Conservation (phyloP, 2,888 invertebrate species). For the Onchidella celtica region DNA sequence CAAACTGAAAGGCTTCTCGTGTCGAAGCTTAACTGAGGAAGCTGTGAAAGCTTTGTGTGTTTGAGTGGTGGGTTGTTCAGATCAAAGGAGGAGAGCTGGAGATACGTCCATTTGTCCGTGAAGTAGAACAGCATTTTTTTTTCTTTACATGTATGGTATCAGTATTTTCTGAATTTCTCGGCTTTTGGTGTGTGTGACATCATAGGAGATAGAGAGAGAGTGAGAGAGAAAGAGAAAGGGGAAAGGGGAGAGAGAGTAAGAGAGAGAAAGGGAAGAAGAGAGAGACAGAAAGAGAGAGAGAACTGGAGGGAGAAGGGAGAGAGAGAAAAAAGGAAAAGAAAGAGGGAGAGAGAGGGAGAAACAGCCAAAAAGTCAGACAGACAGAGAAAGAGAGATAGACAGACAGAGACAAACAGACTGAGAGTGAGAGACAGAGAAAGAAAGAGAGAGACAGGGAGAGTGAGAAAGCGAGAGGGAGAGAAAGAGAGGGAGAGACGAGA, state of each 20-base stretch:
- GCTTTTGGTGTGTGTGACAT: too few relatives aligned
- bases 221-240: background rate
- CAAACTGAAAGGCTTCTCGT: too few relatives aligned
- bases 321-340: background rate
- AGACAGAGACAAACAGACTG: background rate
- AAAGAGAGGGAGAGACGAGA: too few relatives aligned
- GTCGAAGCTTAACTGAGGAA: too few relatives aligned
- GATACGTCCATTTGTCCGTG: too few relatives aligned
- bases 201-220: background rate
- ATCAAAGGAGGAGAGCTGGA: too few relatives aligned
- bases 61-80: too few relatives aligned
- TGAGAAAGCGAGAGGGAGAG: too few relatives aligned
- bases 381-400: background rate
- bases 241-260: background rate
- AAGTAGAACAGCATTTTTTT: too few relatives aligned
- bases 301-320: background rate
- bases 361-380: background rate
- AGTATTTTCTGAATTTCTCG: too few relatives aligned
- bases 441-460: background rate
- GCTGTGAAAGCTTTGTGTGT: too few relatives aligned
- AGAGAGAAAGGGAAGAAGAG: constrained; percentile 47
- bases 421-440: constrained; percentile 13
- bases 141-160: too few relatives aligned
- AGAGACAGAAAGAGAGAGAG: background rate
- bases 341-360: background rate